phyloP scores from a whole-genome alignment of 2,113 vertebrate species.

The Calyptomena viridis region DNA sequence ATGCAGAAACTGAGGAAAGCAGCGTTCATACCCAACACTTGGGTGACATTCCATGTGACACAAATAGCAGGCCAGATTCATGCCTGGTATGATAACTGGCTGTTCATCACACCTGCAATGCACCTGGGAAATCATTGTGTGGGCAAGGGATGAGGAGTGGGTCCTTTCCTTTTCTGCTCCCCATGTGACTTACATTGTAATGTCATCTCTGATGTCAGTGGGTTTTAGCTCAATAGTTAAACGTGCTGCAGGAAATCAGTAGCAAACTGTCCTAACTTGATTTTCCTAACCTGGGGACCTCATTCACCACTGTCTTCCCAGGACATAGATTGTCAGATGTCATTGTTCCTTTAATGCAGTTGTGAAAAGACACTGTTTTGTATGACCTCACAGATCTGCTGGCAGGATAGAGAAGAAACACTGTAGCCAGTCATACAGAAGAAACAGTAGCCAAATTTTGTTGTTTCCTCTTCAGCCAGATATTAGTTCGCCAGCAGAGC shows the following conservation, averaged over 20 bases:
- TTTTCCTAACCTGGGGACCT: not conserved
- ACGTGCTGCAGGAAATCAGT: not conserved
- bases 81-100: not conserved
- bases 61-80: not conserved
- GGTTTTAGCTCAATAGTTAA: not conserved
- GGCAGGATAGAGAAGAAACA: not conserved
- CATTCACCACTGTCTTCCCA: not conserved
- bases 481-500: constrained; percentile 32
- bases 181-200: not conserved
- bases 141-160: rapidly evolving
- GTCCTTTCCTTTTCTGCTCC: not conserved
- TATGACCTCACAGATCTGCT: not conserved
- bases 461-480: not conserved
- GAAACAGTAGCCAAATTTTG: not conserved
- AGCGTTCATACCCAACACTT: not conserved
- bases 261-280: not conserved
- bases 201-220: not conserved
- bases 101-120: not conserved
- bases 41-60: not conserved
- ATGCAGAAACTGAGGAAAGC: not conserved
- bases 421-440: too few species aligned
- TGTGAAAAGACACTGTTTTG: not conserved
- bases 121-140: not conserved
- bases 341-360: not conserved
- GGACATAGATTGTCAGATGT: not conserved